A percentile compares a stretch with the other conserved stretches of the same genome.
Evolutionary conservation across 2,888 invertebrate species (phyloP).

Genomic region (Lasius fuliginosus): DNA sequence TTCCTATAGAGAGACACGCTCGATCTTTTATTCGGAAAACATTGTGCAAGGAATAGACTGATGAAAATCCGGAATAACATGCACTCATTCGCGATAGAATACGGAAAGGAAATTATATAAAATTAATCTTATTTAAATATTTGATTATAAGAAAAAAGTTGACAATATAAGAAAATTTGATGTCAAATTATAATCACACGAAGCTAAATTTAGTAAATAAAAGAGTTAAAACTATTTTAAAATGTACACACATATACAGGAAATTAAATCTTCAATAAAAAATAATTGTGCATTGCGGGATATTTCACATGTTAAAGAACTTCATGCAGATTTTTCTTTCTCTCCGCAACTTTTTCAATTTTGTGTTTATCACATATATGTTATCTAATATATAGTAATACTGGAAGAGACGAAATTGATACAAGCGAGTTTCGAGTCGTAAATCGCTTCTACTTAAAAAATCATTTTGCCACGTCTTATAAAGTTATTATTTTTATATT

Average conservation of each 20-base stretch:
- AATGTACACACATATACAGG: background rate
- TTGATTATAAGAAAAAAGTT: background rate
- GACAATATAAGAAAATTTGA: background rate
- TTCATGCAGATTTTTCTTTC: background rate
- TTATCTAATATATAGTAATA: no score
- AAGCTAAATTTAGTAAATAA: background rate
- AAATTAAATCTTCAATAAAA: background rate
- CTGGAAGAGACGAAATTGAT: no score
- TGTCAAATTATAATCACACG: background rate
- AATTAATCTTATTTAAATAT: background rate
- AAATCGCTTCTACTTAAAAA: no score
- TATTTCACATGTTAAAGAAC: background rate
- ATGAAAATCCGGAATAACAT: background rate
- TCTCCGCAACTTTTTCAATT: no score
- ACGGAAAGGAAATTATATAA: background rate
- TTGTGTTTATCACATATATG: no score
- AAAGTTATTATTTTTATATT: no score
- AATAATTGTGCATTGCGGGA: background rate
- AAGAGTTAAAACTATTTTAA: background rate
- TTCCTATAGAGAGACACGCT: conserved; percentile 43
- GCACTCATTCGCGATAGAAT: background rate
- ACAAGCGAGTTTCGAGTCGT: no score
- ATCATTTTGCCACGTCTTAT: no score
- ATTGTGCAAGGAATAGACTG: background rate
- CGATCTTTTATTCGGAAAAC: conserved; percentile 33